Conservation (phyloP, 53 echinoderm and acorn worm genomes). For the Actinopyga echinites region DNA sequence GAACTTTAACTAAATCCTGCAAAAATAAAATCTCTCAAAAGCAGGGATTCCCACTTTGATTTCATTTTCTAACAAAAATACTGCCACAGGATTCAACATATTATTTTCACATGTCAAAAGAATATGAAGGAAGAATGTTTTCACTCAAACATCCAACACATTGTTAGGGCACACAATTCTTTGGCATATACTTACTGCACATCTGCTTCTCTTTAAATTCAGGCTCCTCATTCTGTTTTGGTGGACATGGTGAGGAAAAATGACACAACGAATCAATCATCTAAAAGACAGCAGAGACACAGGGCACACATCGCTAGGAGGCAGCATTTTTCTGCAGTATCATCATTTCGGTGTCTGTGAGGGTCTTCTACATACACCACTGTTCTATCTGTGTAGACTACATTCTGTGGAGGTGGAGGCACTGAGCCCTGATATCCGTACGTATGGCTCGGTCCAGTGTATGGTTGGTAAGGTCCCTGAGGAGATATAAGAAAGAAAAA, state of each 20-base stretch:
- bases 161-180: too few species aligned
- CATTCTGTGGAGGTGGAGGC: slow-evolving; percentile 37
- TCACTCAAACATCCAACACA: too few species aligned
- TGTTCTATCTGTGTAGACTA: slow-evolving; percentile 41
- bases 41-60: too few species aligned
- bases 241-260: not conserved
- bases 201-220: too few species aligned
- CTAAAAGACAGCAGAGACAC: slow-evolving; percentile 70
- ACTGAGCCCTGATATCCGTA: slow-evolving; percentile 28
- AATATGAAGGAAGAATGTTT: too few species aligned
- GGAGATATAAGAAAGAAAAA: not conserved
- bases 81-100: too few species aligned
- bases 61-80: too few species aligned
- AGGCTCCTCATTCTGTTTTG: too few species aligned
- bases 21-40: too few species aligned
- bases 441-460: not conserved
- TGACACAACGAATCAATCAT: slow-evolving; percentile 14
- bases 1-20: too few species aligned
- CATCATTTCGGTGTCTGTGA: slow-evolving; percentile 27
- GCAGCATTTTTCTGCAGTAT: slow-evolving; percentile 61
- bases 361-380: slow-evolving; percentile 52
- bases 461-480: slow-evolving; percentile 41
- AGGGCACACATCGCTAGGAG: slow-evolving; percentile 68
- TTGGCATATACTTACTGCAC: too few species aligned
- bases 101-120: too few species aligned